Evolutionary conservation across 2,797 vertebrate species (phyloP), one percentile per base, ranked within the genome.

Genomic region (Lemur catta): DNA sequence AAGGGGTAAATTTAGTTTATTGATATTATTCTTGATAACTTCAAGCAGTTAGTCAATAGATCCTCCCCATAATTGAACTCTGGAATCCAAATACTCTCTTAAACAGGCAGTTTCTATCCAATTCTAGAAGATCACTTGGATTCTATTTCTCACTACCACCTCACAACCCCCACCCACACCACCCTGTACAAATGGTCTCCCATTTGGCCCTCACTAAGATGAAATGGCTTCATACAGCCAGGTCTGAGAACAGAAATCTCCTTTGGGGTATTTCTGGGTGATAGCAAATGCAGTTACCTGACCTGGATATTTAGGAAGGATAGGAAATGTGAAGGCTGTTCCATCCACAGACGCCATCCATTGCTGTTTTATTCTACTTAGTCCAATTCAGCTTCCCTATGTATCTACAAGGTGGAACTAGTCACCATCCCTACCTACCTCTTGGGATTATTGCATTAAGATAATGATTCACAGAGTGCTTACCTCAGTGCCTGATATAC

Each of bases 371-470:
- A 88, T 57, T 69, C 61, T 26, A 30, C 48, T 93, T 89, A 8
- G 33, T 57, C 18, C 65, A 84, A 14, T 67, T 90, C 55, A 46
- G 41, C 52, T n/a, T 92, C 50, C 50, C 50, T 55, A 26, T 15
- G 48, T 38, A 65, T 59, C n/a, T 81, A 0, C 79, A 91, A 89
- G 85, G 52, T 84, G 10, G n/a, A 78, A 87, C 81, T 28, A 55
- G 71, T 75, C n/a, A 18, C 57, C 85, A 89, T 90, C 63, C 43
- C 43, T 74, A 76, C 38, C 35, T 89, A 59, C 43, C 38, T 89
- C 30, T 97, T 72, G 86, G 59, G 61, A 87, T 94, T 75, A 63
- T 26, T 91, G 1, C 57, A 79, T 74, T 72, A 87, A 85, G 28
- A 52, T 35, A 78, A 59, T 38, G 79, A 81, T 26, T 20, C 50